Conservation (phyloP, 2,113 vertebrate genomes). For the Rhodinocichla rosea region DNA sequence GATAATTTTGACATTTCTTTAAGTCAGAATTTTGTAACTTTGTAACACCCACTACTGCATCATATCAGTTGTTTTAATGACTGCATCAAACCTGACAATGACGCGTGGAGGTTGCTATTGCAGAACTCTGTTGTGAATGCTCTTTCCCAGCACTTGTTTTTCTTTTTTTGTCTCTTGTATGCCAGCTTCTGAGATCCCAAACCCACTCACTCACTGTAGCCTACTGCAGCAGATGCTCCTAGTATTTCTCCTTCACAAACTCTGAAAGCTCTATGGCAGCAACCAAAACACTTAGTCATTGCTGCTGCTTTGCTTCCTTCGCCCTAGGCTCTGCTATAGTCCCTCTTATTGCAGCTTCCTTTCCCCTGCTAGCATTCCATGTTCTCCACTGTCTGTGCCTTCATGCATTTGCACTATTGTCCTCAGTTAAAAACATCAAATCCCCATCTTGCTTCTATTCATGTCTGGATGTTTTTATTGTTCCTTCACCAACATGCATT, state of each 20-base stretch:
- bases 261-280: not conserved
- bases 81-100: not conserved
- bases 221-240: not conserved
- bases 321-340: not conserved
- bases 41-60: not conserved
- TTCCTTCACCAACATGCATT: not conserved
- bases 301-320: not conserved
- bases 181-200: not conserved
- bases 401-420: not conserved
- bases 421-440: not conserved
- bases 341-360: not conserved
- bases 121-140: fast-evolving
- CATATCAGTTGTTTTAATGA: not conserved
- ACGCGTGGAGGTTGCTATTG: not conserved
- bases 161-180: not conserved
- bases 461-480: not conserved
- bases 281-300: not conserved
- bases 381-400: not conserved
- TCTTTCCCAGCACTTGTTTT: not conserved
- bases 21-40: not conserved
- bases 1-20: not conserved
- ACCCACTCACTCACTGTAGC: not conserved
- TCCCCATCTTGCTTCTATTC: not conserved
- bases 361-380: fast-evolving
- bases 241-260: not conserved